Conservation (phyloP, 2,113 vertebrate species). For the Tichodroma muraria region DNA sequence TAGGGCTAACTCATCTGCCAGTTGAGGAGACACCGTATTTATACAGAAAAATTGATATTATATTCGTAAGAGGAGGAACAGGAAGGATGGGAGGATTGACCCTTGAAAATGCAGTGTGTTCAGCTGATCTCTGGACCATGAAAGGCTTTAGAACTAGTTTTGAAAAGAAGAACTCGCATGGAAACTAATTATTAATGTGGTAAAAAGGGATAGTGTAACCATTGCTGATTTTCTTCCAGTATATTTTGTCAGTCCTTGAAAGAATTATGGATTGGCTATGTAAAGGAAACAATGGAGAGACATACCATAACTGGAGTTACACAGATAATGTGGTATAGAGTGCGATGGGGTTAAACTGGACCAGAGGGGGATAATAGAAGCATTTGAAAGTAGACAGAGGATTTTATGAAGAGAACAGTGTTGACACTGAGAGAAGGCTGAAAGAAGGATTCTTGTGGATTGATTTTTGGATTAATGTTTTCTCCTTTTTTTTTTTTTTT, state of each 20-base stretch:
- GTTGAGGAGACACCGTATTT: neutral
- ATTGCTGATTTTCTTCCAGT: neutral
- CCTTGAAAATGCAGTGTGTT: neutral
- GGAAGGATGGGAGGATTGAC: neutral
- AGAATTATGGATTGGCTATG: neutral
- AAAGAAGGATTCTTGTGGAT: neutral
- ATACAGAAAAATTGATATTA: neutral
- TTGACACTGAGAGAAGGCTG: neutral
- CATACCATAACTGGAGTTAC: neutral
- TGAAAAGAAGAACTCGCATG: neutral
- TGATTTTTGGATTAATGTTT: neutral
- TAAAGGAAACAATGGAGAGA: neutral
- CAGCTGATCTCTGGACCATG: neutral
- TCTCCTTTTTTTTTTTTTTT: neutral
- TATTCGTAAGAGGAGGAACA: neutral
- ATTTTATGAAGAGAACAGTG: neutral
- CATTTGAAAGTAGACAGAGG: neutral
- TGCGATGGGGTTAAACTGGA: neutral
- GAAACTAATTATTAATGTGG: neutral
- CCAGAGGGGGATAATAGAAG: neutral
- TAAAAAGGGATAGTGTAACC: neutral
- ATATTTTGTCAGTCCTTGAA: neutral
- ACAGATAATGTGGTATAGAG: neutral
- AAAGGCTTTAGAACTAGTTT: neutral
- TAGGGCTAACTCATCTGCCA: neutral